A percentile compares a stretch with the other conserved stretches of the same genome.
These are phyloP conservation scores for Stenurella melanura DNA, from an alignment of 2,888 invertebrate genomes.

Conservation along the genomic window DNA sequence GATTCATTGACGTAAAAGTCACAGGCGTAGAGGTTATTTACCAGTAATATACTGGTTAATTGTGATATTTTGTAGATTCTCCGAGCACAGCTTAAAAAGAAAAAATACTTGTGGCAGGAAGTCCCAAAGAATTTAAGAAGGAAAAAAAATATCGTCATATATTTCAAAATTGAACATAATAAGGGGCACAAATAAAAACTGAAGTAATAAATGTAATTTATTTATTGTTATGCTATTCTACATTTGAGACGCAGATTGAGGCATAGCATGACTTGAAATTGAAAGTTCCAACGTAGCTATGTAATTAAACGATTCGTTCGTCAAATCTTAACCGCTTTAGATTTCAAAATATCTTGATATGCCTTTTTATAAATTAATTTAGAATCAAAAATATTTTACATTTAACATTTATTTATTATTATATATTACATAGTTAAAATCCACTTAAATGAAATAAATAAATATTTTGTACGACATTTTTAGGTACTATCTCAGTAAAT, in stretches of 20 bases:
- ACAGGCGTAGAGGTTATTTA: no score
- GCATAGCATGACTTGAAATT: constrained; percentile 14
- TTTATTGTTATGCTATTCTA: constrained; percentile 35
- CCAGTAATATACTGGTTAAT: no score
- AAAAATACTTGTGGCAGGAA: no score
- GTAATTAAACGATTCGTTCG: neutral
- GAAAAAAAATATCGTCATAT: no score
- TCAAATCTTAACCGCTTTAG: neutral
- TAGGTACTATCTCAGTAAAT: neutral
- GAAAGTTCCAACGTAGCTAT: neutral
- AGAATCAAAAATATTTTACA: constrained; percentile 38
- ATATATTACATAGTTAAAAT: constrained; percentile 17
- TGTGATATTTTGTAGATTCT: no score
- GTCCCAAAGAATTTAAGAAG: no score
- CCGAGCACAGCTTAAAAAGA: no score
- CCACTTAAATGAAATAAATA: constrained; percentile 9
- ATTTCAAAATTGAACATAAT: no score
- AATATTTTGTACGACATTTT: constrained; percentile 2
- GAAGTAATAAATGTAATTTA: constrained; percentile 32
- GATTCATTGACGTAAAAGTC: no score
- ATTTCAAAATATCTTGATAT: constrained; percentile 16
- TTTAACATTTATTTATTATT: constrained; percentile 32
- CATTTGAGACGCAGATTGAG: constrained; percentile 10
- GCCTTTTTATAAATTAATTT: constrained; percentile 30
- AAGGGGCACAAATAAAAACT: constrained; percentile 14